Evolutionary conservation across 2,113 vertebrate species (phyloP), one percentile per base, ranked within the genome.

Genomic region (Mionectes macconnelli): DNA sequence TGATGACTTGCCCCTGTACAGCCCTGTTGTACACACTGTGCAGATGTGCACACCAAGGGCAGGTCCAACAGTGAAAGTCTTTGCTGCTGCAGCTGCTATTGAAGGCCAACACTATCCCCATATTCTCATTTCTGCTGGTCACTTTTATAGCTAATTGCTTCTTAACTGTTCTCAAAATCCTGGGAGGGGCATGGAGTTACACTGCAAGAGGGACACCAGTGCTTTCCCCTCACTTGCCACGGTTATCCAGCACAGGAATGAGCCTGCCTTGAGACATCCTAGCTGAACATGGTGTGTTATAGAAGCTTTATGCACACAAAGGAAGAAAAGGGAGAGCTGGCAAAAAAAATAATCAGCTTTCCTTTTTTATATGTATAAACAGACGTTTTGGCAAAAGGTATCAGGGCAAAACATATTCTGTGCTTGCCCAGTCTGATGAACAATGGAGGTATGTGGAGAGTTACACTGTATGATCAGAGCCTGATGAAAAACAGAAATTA

Each of bases 401-500:
- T 50, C 8, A 24, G 50, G 63, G n/a, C 11, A 76, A 90, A 70
- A 93, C 59, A 10, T 74, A 88, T 37, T 66, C 21, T 55, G 28
- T 4, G 16, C 19, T 70, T 86, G 79, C 92, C 52, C 2, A 3
- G 56, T 56, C 68, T 86, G 74, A 87, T 60, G 83, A 74, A 86
- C 72, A 89, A 63, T 67, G 17, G 50, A 89, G 21, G 30, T 77
- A 50, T 53, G 31, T 4, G 1, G 23, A 77, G 33, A 77, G 30
- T 33, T 92, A 77, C 28, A 35, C 68, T 70, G 17, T 27, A 59
- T 47, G 55, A 93, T 89, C 83, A 88, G 67, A 39, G 35, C 27
- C 70, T 90, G 83, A 92, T 86, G 72, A 94, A 94, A 96, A 80
- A 35, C 83, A 93, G 90, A 92, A 90, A 63, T 92, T 84, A 95